Percentiles rank a stretch among this genome's conserved stretches.
Conservation (phyloP, 2,888 invertebrate species). For the Zygothrica quintamaculata region DNA sequence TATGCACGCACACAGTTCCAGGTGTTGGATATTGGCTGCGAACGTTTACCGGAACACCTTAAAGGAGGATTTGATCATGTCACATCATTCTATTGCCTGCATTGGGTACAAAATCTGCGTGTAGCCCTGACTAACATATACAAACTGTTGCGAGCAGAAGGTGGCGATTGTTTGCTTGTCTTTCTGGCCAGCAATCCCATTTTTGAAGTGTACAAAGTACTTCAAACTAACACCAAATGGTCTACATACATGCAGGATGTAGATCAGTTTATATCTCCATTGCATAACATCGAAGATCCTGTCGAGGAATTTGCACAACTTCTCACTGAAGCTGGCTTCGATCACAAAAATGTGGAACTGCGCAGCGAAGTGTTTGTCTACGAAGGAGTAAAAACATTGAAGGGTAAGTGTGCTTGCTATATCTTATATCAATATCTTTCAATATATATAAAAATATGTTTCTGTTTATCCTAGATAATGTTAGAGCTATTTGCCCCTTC, state of each 20-base stretch:
- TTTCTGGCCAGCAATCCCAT: constrained; percentile 89
- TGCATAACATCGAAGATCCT: constrained; percentile 87
- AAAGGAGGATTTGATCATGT: constrained; percentile 87
- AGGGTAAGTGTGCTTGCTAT: constrained; percentile 84
- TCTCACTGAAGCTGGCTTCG: constrained; percentile 87
- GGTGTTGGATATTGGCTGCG: constrained; percentile 86
- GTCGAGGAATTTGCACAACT: constrained; percentile 86
- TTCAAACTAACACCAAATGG: constrained; percentile 87
- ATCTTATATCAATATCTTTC: too few species aligned
- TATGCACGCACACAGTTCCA: constrained; percentile 83
- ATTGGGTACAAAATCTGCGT: constrained; percentile 90
- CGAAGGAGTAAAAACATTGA: constrained; percentile 86
- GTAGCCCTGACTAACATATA: constrained; percentile 88
- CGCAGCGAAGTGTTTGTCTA: constrained; percentile 87
- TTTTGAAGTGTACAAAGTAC: constrained; percentile 88
- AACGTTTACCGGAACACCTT: constrained; percentile 85
- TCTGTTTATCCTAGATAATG: constrained; percentile 85
- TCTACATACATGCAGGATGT: constrained; percentile 88
- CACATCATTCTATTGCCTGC: constrained; percentile 91
- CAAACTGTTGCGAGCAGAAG: constrained; percentile 87
- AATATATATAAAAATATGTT: too few species aligned
- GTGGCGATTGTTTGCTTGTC: constrained; percentile 89
- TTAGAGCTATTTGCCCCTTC: constrained; percentile 90
- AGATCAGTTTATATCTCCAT: constrained; percentile 88
- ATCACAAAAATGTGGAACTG: constrained; percentile 86